Conservation (phyloP, 35 echinoderm and acorn worm species). For the Ophiothrix spiculata region DNA sequence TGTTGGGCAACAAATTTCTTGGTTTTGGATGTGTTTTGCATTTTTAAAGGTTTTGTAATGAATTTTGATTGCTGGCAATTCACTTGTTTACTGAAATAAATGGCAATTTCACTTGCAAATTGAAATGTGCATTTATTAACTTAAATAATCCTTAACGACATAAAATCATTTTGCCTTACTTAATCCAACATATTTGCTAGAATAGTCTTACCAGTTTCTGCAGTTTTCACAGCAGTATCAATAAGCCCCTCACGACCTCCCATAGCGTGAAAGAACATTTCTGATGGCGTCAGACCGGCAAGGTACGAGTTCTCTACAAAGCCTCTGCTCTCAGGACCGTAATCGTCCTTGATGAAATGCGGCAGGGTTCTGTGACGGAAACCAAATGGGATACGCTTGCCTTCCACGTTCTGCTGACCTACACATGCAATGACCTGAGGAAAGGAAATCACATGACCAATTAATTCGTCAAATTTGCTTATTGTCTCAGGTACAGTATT, state of each 20-base stretch:
- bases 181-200: no score
- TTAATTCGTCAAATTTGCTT: no score
- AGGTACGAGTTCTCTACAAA: conserved; percentile 99
- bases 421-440: conserved; percentile 97
- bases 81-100: no score
- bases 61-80: no score
- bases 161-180: no score
- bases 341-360: conserved; percentile 98
- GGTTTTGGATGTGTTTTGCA: no score
- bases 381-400: conserved; percentile 99
- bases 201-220: conserved; percentile 96
- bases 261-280: conserved; percentile 99
- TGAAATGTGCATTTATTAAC: no score
- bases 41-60: no score
- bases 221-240: conserved; percentile 99
- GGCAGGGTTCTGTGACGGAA: conserved; percentile 94
- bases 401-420: conserved; percentile 98
- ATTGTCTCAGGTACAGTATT: no score
- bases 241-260: conserved; percentile 94
- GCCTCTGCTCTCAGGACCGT: conserved; percentile 95
- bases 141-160: no score
- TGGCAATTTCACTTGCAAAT: no score
- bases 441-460: neutral
- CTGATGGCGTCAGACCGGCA: conserved; percentile 85
- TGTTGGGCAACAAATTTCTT: no score